These are phyloP conservation scores for Stegostoma tigrinum DNA, from an alignment of 2,113 vertebrate genomes.

Conservation along the genomic window DNA sequence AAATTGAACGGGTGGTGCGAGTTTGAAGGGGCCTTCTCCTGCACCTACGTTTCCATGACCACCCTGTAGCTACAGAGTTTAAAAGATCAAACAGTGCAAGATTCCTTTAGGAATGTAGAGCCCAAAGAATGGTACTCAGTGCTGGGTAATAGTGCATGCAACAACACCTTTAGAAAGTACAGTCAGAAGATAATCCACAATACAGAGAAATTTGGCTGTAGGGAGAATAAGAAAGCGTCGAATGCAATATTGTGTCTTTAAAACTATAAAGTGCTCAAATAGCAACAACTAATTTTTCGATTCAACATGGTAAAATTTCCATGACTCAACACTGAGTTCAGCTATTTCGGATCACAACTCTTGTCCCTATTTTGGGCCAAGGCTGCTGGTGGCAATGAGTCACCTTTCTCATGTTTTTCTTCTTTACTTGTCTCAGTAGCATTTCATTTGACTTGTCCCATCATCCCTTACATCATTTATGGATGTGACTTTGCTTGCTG, in stretches of 20 bases:
- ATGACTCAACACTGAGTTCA: background rate
- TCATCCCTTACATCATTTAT: background rate
- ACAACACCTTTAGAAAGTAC: too few species aligned
- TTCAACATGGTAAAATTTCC: background rate
- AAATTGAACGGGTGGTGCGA: too few species aligned
- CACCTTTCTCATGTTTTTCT: background rate
- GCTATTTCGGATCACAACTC: background rate
- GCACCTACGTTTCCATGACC: background rate
- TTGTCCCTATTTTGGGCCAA: too few species aligned
- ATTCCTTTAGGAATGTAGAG: background rate
- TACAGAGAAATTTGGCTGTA: too few species aligned
- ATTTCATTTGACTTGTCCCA: background rate
- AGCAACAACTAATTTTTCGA: too few species aligned
- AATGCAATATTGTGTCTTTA: too few species aligned
- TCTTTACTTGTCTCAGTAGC: background rate
- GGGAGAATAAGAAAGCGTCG: too few species aligned
- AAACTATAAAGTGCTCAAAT: too few species aligned
- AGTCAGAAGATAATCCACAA: too few species aligned
- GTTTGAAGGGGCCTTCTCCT: too few species aligned
- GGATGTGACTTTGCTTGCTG: too few species aligned
- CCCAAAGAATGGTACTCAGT: background rate
- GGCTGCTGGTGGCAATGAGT: too few species aligned
- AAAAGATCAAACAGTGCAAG: background rate
- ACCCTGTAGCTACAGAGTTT: background rate
- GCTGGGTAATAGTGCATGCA: background rate